A percentile compares a stretch with the other conserved stretches of the same genome.
phyloP scores from a whole-genome alignment of 2,888 invertebrate species.

The Calameuta idolon region DNA sequence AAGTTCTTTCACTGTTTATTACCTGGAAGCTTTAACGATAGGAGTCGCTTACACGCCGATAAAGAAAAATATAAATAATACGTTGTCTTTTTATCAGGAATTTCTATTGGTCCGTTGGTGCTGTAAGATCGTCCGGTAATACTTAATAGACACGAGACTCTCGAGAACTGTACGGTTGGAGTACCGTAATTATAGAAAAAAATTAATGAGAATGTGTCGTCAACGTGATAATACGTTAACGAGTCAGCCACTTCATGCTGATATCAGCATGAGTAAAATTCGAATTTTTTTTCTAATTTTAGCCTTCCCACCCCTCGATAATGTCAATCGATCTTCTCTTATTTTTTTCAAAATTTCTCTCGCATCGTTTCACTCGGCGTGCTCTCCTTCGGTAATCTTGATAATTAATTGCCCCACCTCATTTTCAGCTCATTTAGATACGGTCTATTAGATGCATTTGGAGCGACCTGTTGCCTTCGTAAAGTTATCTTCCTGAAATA shows the following conservation, averaged over 20 bases:
- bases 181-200: not conserved
- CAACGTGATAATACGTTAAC: not conserved
- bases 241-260: not conserved
- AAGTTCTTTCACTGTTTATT: not conserved
- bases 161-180: not conserved
- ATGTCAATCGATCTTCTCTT: not conserved
- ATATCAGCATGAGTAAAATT: not conserved
- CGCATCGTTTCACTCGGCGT: not conserved
- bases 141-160: not conserved
- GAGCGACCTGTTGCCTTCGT: slow-evolving; percentile 44
- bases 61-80: not conserved
- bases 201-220: not conserved
- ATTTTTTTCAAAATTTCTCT: not conserved
- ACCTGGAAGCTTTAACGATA: not conserved
- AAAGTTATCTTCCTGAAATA: slow-evolving; percentile 51
- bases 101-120: not conserved
- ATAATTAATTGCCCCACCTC: slow-evolving; percentile 47
- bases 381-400: slow-evolving; percentile 33
- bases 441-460: slow-evolving; percentile 46
- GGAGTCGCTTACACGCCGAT: not conserved
- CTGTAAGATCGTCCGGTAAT: not conserved
- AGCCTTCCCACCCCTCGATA: not conserved
- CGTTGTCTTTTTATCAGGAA: not conserved
- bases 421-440: slow-evolving; percentile 43
- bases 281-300: not conserved